Evolutionary conservation across 2,113 vertebrate species (phyloP).

Genomic region (Pangasianodon hypophthalmus): DNA sequence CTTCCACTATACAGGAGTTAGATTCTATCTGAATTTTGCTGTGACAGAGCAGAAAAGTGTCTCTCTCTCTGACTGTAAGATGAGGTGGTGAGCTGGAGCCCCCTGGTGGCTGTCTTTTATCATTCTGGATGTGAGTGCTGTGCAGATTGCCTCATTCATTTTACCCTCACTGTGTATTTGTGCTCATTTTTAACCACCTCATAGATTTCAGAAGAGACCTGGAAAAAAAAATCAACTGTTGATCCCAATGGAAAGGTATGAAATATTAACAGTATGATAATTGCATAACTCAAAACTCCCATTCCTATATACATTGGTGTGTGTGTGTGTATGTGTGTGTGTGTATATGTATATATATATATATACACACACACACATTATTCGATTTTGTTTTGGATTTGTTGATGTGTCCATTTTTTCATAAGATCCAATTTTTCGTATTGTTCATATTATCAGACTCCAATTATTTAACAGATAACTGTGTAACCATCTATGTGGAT

Average conservation of each 20-base stretch:
- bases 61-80: not conserved
- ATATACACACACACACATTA: no score
- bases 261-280: no score
- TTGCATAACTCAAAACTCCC: no score
- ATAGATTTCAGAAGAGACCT: not conserved
- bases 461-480: no score
- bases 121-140: not conserved
- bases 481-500: no score
- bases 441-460: not conserved
- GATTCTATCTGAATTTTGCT: not conserved
- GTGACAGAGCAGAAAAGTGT: not conserved
- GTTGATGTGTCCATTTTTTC: no score
- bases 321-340: no score
- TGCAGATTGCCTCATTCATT: not conserved
- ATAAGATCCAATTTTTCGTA: not conserved
- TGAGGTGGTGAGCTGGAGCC: constrained; percentile 11
- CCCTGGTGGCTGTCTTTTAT: constrained; percentile 1
- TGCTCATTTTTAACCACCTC: not conserved
- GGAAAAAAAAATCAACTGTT: no score
- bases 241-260: no score
- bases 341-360: no score
- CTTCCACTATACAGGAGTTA: not conserved
- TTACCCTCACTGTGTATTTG: not conserved
- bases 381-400: no score
- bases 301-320: no score